Evolutionary conservation across 2,113 vertebrate species (phyloP).

Genomic region (Ia io): DNA sequence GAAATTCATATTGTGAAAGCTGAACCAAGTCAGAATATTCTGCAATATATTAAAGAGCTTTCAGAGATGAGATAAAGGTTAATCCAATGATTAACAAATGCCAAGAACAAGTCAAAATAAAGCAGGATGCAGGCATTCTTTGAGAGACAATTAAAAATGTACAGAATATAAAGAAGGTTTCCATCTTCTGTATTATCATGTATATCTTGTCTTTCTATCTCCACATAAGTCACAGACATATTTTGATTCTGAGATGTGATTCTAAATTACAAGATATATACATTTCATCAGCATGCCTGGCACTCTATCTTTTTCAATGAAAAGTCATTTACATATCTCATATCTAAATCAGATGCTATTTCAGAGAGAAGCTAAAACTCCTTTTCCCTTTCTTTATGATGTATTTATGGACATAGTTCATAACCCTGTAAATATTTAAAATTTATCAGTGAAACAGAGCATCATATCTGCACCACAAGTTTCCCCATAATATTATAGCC

Average conservation of each 20-base stretch:
- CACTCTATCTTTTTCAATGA: neutral
- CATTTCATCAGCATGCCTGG: neutral
- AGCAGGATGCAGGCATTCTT: neutral
- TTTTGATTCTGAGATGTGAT: neutral
- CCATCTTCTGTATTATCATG: neutral
- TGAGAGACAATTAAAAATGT: neutral
- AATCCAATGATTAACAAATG: neutral
- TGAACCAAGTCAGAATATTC: neutral
- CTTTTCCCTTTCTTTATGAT: neutral
- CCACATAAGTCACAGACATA: neutral
- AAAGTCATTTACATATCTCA: neutral
- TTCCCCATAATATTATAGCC: neutral
- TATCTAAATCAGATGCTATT: neutral
- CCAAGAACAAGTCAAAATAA: neutral
- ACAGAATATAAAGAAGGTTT: neutral
- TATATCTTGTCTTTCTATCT: neutral
- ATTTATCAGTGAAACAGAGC: neutral
- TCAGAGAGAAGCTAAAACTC: conserved; percentile 3
- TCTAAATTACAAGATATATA: neutral
- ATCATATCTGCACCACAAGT: neutral
- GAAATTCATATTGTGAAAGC: neutral
- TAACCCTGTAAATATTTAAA: neutral
- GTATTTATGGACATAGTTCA: neutral
- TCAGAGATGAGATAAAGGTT: conserved; percentile 17
- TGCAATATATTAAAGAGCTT: neutral